These are phyloP conservation scores for Coremacera marginata DNA, from an alignment of 2,888 invertebrate genomes.

Conservation along the genomic window DNA sequence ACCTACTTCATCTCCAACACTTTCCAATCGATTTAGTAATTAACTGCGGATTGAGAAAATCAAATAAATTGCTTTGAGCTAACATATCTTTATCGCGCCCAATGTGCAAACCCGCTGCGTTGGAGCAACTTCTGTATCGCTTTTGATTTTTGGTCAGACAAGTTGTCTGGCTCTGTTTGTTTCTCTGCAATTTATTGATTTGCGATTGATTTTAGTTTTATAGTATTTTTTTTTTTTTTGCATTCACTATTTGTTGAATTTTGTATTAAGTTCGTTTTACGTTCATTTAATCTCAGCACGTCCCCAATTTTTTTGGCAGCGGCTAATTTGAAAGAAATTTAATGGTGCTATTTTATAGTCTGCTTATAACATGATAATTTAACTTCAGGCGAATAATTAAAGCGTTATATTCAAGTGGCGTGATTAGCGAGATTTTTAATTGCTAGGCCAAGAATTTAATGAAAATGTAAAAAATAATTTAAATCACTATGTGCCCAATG, in stretches of 20 bases:
- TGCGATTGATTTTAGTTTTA: conserved; percentile 48
- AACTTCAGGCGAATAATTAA: no score
- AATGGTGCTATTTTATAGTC: no score
- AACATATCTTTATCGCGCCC: conserved; percentile 42
- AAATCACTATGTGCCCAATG: no score
- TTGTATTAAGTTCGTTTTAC: conserved; percentile 54
- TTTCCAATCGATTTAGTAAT: conserved; percentile 52
- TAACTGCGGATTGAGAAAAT: conserved; percentile 61
- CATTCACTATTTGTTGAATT: conserved; percentile 51
- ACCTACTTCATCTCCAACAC: not conserved
- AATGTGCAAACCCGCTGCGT: conserved; percentile 44
- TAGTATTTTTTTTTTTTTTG: not conserved
- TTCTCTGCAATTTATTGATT: conserved; percentile 20
- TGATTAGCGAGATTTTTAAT: no score
- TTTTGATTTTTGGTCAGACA: conserved; percentile 45
- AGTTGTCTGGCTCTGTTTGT: conserved; percentile 50
- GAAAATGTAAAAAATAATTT: no score
- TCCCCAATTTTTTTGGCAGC: not conserved
- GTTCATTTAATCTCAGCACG: conserved; percentile 31
- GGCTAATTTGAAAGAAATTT: no score
- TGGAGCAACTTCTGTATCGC: not conserved
- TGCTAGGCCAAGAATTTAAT: no score
- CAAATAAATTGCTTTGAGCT: conserved; percentile 58
- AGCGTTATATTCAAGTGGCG: no score
- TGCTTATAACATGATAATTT: no score